A percentile compares a stretch with the other conserved stretches of the same genome.
Evolutionary conservation across 1,140 invertebrate genomes (phyloP).

Genomic region (Papilio aristodemus): DNA sequence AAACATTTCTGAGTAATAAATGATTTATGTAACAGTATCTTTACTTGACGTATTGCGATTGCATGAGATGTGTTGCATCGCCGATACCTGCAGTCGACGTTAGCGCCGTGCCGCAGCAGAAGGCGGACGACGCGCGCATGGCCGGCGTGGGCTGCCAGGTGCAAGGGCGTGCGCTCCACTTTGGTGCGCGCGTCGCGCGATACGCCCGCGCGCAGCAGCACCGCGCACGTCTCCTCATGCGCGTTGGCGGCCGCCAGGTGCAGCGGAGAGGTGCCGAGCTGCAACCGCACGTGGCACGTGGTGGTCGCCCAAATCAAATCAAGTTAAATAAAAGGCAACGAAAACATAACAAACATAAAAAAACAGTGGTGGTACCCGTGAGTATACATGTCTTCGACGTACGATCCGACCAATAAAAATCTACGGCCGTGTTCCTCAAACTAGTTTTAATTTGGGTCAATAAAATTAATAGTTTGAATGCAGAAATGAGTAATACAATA

Average conservation of each 20-base stretch:
- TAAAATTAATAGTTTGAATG: background rate
- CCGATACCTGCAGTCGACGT: constrained; percentile 67
- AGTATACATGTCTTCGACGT: too few relatives aligned
- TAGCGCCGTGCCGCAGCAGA: constrained; percentile 91
- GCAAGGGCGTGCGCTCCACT: constrained; percentile 94
- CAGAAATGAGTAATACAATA: too few relatives aligned
- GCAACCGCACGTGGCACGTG: constrained; percentile 17
- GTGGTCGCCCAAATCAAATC: too few relatives aligned
- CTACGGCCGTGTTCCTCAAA: too few relatives aligned
- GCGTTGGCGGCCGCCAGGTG: constrained; percentile 93
- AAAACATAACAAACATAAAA: too few relatives aligned
- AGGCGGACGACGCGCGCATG: constrained; percentile 89
- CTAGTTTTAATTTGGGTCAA: background rate
- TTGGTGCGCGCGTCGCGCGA: constrained; percentile 94
- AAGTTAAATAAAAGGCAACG: too few relatives aligned
- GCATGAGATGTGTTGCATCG: too few relatives aligned
- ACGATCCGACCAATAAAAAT: too few relatives aligned
- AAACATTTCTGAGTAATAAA: too few relatives aligned
- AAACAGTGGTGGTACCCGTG: too few relatives aligned
- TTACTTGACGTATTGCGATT: too few relatives aligned
- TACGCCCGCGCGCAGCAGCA: constrained; percentile 91
- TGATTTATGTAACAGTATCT: too few relatives aligned
- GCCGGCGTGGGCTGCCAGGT: constrained; percentile 93
- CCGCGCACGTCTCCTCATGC: constrained; percentile 89
- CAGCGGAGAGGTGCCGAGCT: constrained; percentile 94